These are phyloP conservation scores for Mesocentrotus franciscanus DNA, from an alignment of 53 echinoderm and acorn worm species.

Conservation along the genomic window DNA sequence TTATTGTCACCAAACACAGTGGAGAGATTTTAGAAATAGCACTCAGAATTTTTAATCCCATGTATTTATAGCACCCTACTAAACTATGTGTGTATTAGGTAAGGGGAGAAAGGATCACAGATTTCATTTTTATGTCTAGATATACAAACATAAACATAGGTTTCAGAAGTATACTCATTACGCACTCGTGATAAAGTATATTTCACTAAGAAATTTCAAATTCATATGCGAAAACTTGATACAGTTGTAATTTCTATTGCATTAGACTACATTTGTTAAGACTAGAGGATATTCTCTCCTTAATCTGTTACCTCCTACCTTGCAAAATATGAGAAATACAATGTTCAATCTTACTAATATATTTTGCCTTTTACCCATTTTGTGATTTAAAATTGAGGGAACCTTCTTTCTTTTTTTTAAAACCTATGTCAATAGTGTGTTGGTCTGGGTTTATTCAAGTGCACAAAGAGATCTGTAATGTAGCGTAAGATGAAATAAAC, in stretches of 20 bases:
- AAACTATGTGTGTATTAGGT: not conserved
- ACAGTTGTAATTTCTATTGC: not conserved
- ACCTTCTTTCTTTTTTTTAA: not conserved
- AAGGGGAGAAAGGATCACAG: not conserved
- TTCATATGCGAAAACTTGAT: not conserved
- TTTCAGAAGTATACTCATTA: not conserved
- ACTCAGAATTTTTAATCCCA: not conserved
- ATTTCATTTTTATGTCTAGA: not conserved
- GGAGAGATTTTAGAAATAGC: not conserved
- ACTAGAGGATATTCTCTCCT: not conserved
- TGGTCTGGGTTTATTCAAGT: not conserved
- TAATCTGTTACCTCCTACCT: not conserved
- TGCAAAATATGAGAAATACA: not conserved
- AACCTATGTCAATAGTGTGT: not conserved
- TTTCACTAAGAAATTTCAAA: not conserved
- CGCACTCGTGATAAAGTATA: not conserved
- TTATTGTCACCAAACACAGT: not conserved
- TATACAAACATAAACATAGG: not conserved
- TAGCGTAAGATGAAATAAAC: slow-evolving; percentile 28
- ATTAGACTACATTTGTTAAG: not conserved
- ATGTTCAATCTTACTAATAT: not conserved
- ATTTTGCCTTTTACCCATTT: not conserved
- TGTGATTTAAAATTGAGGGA: not conserved
- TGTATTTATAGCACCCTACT: not conserved
- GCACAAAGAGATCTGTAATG: not conserved